These are phyloP conservation scores for Athrips mouffetella DNA, from an alignment of 2,888 invertebrate species.

Conservation along the genomic window DNA sequence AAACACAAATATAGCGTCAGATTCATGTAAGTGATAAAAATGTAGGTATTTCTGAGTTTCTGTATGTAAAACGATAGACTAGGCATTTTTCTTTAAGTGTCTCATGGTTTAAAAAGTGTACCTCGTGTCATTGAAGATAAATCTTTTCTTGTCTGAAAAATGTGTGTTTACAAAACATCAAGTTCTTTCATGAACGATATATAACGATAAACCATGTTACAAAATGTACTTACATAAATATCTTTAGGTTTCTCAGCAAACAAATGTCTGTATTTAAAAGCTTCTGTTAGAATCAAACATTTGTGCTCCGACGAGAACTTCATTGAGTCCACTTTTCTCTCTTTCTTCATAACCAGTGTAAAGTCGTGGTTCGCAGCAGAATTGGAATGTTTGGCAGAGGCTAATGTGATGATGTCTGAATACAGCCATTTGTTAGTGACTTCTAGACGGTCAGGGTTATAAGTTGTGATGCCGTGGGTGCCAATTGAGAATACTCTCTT, in stretches of 20 bases:
- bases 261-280: conserved; percentile 87
- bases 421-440: conserved; percentile 95
- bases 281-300: conserved; percentile 93
- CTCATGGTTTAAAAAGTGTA: too few relatives aligned
- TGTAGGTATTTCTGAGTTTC: too few relatives aligned
- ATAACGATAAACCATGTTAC: conserved; percentile 1
- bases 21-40: too few relatives aligned
- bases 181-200: conserved; percentile 2
- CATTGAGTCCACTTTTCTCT: conserved; percentile 95
- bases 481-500: conserved; percentile 98
- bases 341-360: conserved; percentile 90
- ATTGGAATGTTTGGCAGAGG: conserved; percentile 79
- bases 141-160: too few relatives aligned
- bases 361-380: conserved; percentile 82
- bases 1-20: too few relatives aligned
- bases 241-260: conserved; percentile 91
- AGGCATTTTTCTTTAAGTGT: too few relatives aligned
- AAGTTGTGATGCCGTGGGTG: conserved; percentile 96
- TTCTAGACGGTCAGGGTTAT: conserved; percentile 84
- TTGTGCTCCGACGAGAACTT: conserved; percentile 97
- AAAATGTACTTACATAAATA: conserved; percentile 81
- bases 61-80: too few relatives aligned
- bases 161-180: too few relatives aligned
- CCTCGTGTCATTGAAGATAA: too few relatives aligned
- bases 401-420: conserved; percentile 86